Evolutionary conservation across 2,113 vertebrate genomes (phyloP).

Genomic region (Baryphthengus martii): DNA sequence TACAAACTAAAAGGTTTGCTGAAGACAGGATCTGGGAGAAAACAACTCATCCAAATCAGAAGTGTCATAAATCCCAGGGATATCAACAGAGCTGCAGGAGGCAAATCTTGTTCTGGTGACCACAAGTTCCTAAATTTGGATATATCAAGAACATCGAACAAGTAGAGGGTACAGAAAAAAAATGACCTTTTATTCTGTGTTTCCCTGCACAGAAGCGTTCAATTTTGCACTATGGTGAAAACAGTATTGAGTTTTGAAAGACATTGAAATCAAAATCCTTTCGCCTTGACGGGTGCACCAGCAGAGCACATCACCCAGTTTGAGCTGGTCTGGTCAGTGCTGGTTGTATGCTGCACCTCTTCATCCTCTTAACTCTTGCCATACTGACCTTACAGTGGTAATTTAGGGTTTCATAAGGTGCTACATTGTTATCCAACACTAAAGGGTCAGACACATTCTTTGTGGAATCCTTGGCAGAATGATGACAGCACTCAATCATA

Average conservation of each 20-base stretch:
- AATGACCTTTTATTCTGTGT: background rate
- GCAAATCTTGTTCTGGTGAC: background rate
- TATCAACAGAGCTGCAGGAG: background rate
- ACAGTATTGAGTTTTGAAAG: background rate
- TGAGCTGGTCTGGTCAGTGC: background rate
- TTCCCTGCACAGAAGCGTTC: background rate
- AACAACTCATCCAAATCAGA: background rate
- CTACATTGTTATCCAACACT: accelerated
- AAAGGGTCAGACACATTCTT: background rate
- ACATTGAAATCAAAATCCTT: background rate
- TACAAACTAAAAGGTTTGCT: conserved; percentile 16
- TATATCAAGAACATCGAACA: background rate
- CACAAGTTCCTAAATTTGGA: background rate
- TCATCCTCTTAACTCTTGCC: background rate
- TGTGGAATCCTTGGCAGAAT: background rate
- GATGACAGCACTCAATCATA: background rate
- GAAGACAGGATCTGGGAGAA: background rate
- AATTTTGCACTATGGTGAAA: background rate
- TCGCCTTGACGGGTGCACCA: background rate
- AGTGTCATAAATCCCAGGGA: background rate
- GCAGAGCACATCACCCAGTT: accelerated
- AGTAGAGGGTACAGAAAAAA: background rate
- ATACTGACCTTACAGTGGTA: accelerated
- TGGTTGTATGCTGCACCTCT: background rate
- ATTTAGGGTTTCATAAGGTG: background rate